These are phyloP conservation scores for Araneus ventricosus DNA, from an alignment of 1,140 invertebrate species.

Conservation along the genomic window DNA sequence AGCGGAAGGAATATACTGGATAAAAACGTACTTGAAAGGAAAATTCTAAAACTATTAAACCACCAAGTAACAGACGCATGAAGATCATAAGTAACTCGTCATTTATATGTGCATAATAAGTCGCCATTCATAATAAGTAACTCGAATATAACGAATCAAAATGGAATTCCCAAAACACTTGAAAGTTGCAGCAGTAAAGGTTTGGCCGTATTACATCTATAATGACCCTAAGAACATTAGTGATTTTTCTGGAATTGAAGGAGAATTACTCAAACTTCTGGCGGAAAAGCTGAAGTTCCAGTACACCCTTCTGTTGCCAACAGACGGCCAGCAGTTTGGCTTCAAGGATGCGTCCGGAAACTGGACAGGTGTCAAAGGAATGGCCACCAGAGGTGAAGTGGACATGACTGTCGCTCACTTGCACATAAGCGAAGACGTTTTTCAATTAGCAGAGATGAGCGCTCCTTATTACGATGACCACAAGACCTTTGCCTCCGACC, in stretches of 20 bases:
- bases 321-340: not conserved
- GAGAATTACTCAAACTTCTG: not conserved
- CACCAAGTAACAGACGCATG: no score
- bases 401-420: not conserved
- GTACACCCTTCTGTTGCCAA: not conserved
- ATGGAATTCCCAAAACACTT: not conserved
- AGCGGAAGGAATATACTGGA: no score
- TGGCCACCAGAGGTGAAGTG: not conserved
- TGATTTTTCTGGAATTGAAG: not conserved
- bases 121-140: no score
- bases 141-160: no score
- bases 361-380: not conserved
- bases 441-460: not conserved
- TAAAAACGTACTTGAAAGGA: no score
- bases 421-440: not conserved
- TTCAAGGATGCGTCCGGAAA: not conserved
- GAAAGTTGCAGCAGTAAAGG: not conserved
- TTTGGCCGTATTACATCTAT: not conserved
- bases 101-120: no score
- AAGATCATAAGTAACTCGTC: no score
- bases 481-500: not conserved
- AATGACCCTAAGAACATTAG: not conserved
- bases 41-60: no score
- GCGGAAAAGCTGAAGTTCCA: not conserved
- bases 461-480: not conserved